Conservation (phyloP, 2,888 invertebrate species). For the Drosophila ezoana region DNA sequence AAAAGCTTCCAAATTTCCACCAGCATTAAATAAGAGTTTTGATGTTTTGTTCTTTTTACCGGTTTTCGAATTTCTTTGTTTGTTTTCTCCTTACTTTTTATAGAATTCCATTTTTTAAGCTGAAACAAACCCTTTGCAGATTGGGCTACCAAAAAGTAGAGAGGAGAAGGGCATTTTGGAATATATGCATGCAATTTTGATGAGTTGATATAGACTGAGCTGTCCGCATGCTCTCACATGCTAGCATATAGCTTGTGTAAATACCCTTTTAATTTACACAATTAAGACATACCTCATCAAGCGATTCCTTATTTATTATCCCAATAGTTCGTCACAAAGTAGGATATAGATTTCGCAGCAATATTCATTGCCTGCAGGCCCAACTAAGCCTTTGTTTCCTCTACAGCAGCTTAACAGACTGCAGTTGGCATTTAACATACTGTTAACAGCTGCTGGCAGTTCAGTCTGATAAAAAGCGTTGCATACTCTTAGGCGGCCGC, state of each 20-base stretch:
- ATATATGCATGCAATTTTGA: too few species aligned
- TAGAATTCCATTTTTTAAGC: too few species aligned
- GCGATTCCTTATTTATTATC: too few species aligned
- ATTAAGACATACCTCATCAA: too few species aligned
- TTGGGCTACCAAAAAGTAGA: too few species aligned
- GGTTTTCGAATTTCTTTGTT: slow-evolving; percentile 2
- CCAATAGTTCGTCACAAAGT: too few species aligned
- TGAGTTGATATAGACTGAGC: too few species aligned
- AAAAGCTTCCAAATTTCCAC: slow-evolving; percentile 33
- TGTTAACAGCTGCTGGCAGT: background rate
- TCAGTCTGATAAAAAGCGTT: background rate
- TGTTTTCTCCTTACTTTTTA: slow-evolving; percentile 1
- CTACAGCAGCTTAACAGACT: background rate
- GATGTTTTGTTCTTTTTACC: slow-evolving; percentile 44
- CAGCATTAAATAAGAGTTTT: slow-evolving; percentile 31
- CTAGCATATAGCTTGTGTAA: too few species aligned
- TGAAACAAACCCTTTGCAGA: too few species aligned
- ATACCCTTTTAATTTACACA: too few species aligned
- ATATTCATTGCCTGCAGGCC: slow-evolving; percentile 20
- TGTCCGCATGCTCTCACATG: too few species aligned
- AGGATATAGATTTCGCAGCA: background rate
- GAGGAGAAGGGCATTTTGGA: too few species aligned
- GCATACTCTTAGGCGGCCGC: slow-evolving; percentile 22
- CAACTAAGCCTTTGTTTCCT: background rate
- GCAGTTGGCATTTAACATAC: background rate